phyloP scores from a whole-genome alignment of 2,888 invertebrate genomes.

The Alloplasta piceator region DNA sequence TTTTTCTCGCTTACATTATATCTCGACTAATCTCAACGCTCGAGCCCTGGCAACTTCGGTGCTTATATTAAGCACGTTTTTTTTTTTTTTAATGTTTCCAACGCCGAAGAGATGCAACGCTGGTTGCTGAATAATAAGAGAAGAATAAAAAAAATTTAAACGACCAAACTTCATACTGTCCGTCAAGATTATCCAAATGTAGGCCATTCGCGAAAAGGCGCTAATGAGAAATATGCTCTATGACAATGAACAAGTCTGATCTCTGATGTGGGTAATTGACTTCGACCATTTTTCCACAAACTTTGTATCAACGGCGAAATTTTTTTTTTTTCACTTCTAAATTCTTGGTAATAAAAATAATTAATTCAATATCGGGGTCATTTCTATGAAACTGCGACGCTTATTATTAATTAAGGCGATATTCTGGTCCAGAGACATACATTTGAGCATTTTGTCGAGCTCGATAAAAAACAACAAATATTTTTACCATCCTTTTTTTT shows the following conservation, averaged over 20 bases:
- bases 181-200: slow-evolving; percentile 20
- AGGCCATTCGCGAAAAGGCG: slow-evolving; percentile 10
- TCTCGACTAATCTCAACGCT: slow-evolving; percentile 56
- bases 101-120: slow-evolving; percentile 11
- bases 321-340: not conserved
- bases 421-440: too few relatives aligned
- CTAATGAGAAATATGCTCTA: slow-evolving; percentile 20
- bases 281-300: not conserved
- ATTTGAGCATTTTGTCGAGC: too few relatives aligned
- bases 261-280: not conserved
- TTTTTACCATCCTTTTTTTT: too few relatives aligned
- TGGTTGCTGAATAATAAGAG: not conserved
- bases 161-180: slow-evolving; percentile 20
- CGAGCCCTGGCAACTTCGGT: slow-evolving; percentile 40
- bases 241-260: not conserved
- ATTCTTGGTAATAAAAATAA: not conserved
- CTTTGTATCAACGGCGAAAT: too few relatives aligned
- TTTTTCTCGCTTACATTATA: slow-evolving; percentile 54
- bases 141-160: slow-evolving; percentile 13
- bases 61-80: slow-evolving; percentile 45
- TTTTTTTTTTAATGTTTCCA: slow-evolving; percentile 8
- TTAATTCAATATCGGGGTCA: not conserved
- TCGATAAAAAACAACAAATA: too few relatives aligned
- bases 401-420: too few relatives aligned
- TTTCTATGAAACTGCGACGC: too few relatives aligned